Conservation (phyloP, 2,113 vertebrate species). For the Thamnaconus septentrionalis region DNA sequence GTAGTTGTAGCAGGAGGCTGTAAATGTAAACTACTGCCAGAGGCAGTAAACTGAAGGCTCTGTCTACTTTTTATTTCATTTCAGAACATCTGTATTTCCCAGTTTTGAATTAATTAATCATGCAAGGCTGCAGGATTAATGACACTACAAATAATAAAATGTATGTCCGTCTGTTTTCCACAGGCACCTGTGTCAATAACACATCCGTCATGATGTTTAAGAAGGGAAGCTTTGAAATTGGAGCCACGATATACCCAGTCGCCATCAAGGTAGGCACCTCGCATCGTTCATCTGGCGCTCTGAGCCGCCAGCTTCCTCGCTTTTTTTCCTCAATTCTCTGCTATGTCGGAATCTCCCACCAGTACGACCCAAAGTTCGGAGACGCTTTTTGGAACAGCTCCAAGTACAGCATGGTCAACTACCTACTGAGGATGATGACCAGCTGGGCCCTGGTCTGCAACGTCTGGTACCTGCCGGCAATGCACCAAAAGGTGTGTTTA, state of each 20-base stretch:
- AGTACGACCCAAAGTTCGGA: constrained; percentile 97
- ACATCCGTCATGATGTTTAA: constrained; percentile 99
- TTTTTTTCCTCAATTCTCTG: not conserved
- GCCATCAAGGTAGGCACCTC: constrained; percentile 81
- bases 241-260: constrained; percentile 93
- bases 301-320: not conserved
- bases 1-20: not conserved
- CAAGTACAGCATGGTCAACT: constrained; percentile 91
- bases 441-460: constrained; percentile 98
- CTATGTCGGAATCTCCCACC: not conserved
- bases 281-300: too few species aligned
- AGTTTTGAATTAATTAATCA: too few species aligned
- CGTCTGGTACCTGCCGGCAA: constrained; percentile 93
- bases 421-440: constrained; percentile 95
- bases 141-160: not conserved
- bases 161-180: constrained; percentile 43
- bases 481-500: constrained; percentile 86
- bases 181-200: constrained; percentile 97
- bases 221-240: constrained; percentile 98
- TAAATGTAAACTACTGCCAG: too few species aligned
- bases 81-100: too few species aligned
- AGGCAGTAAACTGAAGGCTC: too few species aligned
- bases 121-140: too few species aligned
- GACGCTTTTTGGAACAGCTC: constrained; percentile 99
- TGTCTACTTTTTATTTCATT: too few species aligned